A percentile compares a stretch with the other conserved stretches of the same genome.
These are phyloP conservation scores for Mesochorus sp. DNA, from an alignment of 2,888 invertebrate species.

Conservation along the genomic window DNA sequence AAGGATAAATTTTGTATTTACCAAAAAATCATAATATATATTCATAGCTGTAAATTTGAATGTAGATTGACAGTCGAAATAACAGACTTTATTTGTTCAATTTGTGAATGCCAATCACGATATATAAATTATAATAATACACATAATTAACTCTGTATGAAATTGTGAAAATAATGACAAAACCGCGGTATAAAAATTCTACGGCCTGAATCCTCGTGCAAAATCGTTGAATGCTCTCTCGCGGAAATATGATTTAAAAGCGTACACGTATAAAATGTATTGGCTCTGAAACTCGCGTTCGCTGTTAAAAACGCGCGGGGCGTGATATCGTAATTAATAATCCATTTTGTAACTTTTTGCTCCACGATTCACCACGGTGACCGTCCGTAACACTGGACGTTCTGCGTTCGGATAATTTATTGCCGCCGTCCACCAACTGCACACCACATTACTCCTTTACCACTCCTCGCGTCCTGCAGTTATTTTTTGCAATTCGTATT, in stretches of 20 bases:
- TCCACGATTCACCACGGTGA: constrained; percentile 45
- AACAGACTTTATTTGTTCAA: neutral
- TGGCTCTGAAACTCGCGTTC: constrained; percentile 58
- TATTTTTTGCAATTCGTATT: constrained; percentile 42
- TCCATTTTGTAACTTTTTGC: constrained; percentile 74
- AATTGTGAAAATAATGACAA: neutral
- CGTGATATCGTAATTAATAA: constrained; percentile 76
- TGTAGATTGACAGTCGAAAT: neutral
- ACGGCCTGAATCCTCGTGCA: neutral
- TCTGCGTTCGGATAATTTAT: constrained; percentile 74
- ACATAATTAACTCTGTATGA: neutral
- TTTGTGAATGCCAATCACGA: neutral
- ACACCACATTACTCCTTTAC: constrained; percentile 69
- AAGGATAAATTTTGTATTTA: neutral
- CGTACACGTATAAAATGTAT: neutral
- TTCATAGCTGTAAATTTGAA: too few relatives aligned
- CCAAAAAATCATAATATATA: neutral
- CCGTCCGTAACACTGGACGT: constrained; percentile 58
- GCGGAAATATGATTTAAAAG: constrained; percentile 21
- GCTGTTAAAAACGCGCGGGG: constrained; percentile 55
- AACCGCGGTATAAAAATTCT: neutral
- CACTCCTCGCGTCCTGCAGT: constrained; percentile 31
- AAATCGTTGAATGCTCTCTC: constrained; percentile 1
- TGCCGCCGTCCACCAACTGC: constrained; percentile 71
- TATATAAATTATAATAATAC: neutral